These are phyloP conservation scores for Mesorhabditis spiculigera DNA, from an alignment of 2,888 invertebrate genomes.

Conservation along the genomic window DNA sequence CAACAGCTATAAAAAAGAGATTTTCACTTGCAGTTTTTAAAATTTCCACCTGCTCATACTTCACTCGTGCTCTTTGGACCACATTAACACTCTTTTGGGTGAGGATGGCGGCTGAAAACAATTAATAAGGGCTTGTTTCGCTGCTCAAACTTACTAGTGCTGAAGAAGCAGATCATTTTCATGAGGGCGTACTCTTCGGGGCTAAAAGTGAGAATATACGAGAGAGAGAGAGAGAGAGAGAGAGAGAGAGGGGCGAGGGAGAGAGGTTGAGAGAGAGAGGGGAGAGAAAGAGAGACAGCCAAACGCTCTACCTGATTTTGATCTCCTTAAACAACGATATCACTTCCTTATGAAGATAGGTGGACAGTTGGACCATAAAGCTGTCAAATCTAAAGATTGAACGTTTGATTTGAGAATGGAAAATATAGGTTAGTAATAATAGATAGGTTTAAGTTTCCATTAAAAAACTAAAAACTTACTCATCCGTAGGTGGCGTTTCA, in stretches of 20 bases:
- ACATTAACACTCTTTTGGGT: not conserved
- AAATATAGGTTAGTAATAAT: not conserved
- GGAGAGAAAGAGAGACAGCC: too few relatives aligned
- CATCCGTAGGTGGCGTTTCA: not conserved
- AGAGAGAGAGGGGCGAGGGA: too few relatives aligned
- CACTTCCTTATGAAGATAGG: not conserved
- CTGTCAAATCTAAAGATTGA: not conserved
- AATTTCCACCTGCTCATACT: not conserved
- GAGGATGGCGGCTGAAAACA: not conserved
- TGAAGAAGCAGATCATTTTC: conserved; percentile 1
- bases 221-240: not conserved
- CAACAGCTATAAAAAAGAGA: not conserved
- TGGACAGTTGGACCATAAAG: not conserved
- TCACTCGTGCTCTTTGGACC: not conserved
- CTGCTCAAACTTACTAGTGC: not conserved
- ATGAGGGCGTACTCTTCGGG: not conserved
- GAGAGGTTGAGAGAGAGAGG: too few relatives aligned
- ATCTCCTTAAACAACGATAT: not conserved
- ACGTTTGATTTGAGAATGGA: not conserved
- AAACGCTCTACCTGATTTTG: not conserved
- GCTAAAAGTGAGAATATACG: not conserved
- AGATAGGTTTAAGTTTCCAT: not conserved
- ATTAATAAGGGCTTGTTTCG: not conserved
- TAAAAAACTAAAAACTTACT: not conserved
- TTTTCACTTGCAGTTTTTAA: not conserved